phyloP scores from a whole-genome alignment of 2,888 invertebrate genomes.

The Carpatolechia fugitivella region DNA sequence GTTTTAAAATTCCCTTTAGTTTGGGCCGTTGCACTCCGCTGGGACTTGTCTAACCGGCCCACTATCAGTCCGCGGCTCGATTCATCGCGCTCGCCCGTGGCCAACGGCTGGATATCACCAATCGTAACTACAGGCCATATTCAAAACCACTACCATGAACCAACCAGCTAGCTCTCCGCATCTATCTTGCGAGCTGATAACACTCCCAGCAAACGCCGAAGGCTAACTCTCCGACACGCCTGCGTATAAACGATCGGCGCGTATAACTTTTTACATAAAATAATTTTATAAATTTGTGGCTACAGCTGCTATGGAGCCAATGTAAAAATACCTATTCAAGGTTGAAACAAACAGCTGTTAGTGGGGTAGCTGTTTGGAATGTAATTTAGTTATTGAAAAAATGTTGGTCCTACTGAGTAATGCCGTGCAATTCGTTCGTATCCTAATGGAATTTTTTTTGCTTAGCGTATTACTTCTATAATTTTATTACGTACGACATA shows the following conservation, averaged over 20 bases:
- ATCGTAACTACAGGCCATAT: conserved; percentile 61
- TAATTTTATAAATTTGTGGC: conserved; percentile 4
- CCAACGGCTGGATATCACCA: conserved; percentile 65
- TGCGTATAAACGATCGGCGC: not conserved
- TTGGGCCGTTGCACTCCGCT: conserved; percentile 76
- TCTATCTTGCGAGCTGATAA: conserved; percentile 13
- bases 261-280: conserved; percentile 6
- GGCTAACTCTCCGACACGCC: conserved; percentile 5
- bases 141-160: conserved; percentile 41
- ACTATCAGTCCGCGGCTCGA: conserved; percentile 72
- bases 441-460: no score
- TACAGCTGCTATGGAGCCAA: conserved; percentile 10
- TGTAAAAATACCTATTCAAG: conserved; percentile 18
- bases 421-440: no score
- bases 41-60: conserved; percentile 77
- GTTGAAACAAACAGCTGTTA: conserved; percentile 17
- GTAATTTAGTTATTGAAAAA: not conserved
- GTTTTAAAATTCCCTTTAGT: conserved; percentile 74
- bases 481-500: no score
- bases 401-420: no score
- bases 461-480: no score
- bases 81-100: conserved; percentile 64
- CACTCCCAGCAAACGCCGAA: conserved; percentile 11
- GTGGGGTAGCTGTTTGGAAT: not conserved
- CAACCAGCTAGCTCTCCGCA: conserved; percentile 14